Conservation (phyloP, 1,140 invertebrate genomes). For the Palaemon carinicauda region DNA sequence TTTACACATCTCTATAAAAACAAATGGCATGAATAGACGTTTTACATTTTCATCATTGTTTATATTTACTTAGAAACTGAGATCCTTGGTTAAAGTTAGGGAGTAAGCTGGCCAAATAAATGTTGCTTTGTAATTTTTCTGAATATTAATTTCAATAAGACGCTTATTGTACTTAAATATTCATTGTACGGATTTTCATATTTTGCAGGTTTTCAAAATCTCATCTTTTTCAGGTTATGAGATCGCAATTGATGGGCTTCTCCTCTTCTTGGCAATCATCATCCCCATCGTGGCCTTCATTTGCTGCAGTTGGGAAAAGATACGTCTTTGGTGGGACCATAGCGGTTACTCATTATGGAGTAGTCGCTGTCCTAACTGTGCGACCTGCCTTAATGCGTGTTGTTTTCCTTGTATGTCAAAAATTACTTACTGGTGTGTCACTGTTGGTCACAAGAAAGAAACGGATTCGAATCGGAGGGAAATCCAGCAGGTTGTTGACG, state of each 20-base stretch:
- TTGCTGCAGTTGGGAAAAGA: slow-evolving; percentile 31
- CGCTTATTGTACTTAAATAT: too few relatives aligned
- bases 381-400: slow-evolving; percentile 35
- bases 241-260: neutral
- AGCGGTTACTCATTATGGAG: neutral
- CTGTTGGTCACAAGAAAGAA: neutral
- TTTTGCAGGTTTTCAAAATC: too few relatives aligned
- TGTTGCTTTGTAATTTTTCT: too few relatives aligned
- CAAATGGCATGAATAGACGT: too few relatives aligned
- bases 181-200: too few relatives aligned
- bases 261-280: neutral
- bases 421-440: slow-evolving; percentile 18
- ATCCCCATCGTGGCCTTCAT: neutral
- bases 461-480: neutral
- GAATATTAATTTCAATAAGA: too few relatives aligned
- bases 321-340: slow-evolving; percentile 9
- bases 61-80: too few relatives aligned
- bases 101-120: too few relatives aligned
- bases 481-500: slow-evolving; percentile 1
- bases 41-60: too few relatives aligned
- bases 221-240: neutral
- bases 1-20: too few relatives aligned
- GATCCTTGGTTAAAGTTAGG: too few relatives aligned
- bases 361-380: slow-evolving; percentile 9
- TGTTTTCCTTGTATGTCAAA: slow-evolving; percentile 24